Evolutionary conservation across 2,113 vertebrate genomes (phyloP).

Genomic region (Leptodactylus fuscus): DNA sequence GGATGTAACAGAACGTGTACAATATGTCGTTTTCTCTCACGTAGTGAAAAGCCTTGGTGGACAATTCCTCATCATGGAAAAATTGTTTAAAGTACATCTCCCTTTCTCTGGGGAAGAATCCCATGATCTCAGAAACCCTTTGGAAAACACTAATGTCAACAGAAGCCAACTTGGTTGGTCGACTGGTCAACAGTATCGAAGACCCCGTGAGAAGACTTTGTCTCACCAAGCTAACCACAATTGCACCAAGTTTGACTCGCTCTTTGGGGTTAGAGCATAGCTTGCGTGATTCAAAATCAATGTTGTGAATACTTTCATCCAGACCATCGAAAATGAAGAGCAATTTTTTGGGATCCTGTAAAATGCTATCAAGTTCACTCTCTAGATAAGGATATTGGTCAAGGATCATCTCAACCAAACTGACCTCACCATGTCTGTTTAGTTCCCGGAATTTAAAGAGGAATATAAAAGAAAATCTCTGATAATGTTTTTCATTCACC

Average conservation of each 20-base stretch:
- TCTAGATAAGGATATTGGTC: slow-evolving; percentile 54
- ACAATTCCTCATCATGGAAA: slow-evolving; percentile 61
- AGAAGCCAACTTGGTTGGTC: slow-evolving; percentile 38
- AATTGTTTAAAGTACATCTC: slow-evolving; percentile 67
- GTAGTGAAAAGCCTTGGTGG: slow-evolving; percentile 61
- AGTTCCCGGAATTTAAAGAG: slow-evolving; percentile 67
- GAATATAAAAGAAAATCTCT: slow-evolving; percentile 65
- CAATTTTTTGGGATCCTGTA: slow-evolving; percentile 66
- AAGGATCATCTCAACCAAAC: slow-evolving; percentile 65
- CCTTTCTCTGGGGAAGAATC: slow-evolving; percentile 73
- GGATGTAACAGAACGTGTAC: slow-evolving; percentile 69
- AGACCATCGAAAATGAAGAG: slow-evolving; percentile 77
- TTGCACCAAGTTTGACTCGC: slow-evolving; percentile 53
- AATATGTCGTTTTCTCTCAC: slow-evolving; percentile 72
- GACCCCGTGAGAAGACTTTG: slow-evolving; percentile 71
- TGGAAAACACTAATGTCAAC: slow-evolving; percentile 53
- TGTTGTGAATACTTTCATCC: slow-evolving; percentile 63
- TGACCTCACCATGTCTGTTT: slow-evolving; percentile 40
- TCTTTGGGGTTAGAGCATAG: slow-evolving; percentile 62
- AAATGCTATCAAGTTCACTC: slow-evolving; percentile 22
- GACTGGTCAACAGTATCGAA: slow-evolving; percentile 69
- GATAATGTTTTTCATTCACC: slow-evolving; percentile 31
- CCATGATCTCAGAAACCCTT: slow-evolving; percentile 65
- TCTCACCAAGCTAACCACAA: slow-evolving; percentile 72
- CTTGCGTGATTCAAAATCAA: slow-evolving; percentile 56